Base-by-base conservation (phyloP, 2,113 vertebrate genomes). In the Notechis scutatus region DNA sequence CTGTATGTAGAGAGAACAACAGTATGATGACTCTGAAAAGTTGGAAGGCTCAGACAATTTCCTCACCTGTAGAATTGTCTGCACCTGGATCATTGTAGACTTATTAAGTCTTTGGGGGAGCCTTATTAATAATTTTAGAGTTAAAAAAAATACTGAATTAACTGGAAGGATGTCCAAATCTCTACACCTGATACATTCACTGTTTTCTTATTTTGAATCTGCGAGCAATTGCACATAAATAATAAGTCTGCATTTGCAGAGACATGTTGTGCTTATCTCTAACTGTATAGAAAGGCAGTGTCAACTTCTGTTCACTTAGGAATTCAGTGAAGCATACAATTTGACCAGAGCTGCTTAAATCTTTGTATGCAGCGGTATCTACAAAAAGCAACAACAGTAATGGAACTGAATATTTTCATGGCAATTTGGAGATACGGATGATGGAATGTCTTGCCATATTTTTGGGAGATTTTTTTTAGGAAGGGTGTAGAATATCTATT, bases 381-480 rank as follows among this genome's bases (percentile, higher is more conserved):
- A 39, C 2, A 56, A 24, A 50, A 94, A 92, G 42, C 5, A 94
- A 92, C 74, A 95, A 64, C 12, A 14, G n/a, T 5, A 42, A 59
- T 24, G 45, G 23, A 45, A 50, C 26, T 15, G 21, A 55, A 59
- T 21, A 45, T 74, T 42, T 74, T 88, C 87, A 18, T 39, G 8
- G 24, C 50, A 55, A 8, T 74, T 88, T 69, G 57, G 8, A 0
- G 50, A 14, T 10, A 42, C 1, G 20, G 52, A 26, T 4, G 11
- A 59, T 69, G 47, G 57, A 42, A 1, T 88, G 64, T 52, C 18
- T 64, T 88, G 45, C 91, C 88, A 88, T 92, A 69, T 92, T 88
- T 92, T 69, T 64, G 42, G 9, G 47, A 7, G 57, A 39, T 88
- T 64, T 64, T 64, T 34, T 92, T 39, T 14, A 8, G 20, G 74